Percentiles rank a stretch among this genome's conserved stretches.
These are phyloP conservation scores for Numida meleagris DNA, from an alignment of 2,113 vertebrate genomes.

Conservation along the genomic window DNA sequence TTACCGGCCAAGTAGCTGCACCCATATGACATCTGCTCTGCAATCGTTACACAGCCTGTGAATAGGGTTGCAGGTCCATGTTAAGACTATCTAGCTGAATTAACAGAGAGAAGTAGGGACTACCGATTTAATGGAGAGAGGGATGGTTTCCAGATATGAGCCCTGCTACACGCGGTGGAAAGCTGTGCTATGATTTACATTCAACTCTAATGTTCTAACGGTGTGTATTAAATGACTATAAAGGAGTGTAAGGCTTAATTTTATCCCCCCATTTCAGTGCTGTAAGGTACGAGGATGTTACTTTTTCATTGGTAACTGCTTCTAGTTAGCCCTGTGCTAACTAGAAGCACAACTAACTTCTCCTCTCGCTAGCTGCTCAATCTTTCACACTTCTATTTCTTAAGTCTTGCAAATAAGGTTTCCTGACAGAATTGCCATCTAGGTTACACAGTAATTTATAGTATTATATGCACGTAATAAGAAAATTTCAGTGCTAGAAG, in stretches of 20 bases:
- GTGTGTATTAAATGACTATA: background rate
- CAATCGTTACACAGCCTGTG: background rate
- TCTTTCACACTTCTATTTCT: background rate
- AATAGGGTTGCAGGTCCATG: background rate
- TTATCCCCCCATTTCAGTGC: background rate
- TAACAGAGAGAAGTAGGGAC: background rate
- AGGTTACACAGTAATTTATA: background rate
- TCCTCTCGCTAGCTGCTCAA: background rate
- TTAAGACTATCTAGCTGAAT: background rate
- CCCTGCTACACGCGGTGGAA: background rate
- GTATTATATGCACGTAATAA: rapidly evolving
- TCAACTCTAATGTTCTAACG: background rate
- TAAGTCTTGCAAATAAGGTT: background rate
- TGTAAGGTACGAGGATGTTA: background rate
- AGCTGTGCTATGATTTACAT: rapidly evolving
- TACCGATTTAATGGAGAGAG: background rate
- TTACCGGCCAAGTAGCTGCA: background rate
- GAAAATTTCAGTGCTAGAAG: background rate
- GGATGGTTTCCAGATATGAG: background rate
- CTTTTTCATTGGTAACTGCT: background rate
- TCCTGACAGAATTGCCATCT: background rate
- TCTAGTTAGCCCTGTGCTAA: background rate
- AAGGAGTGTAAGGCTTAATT: background rate
- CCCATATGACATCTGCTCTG: background rate
- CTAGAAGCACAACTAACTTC: too few species aligned